Evolutionary conservation across 92 coral and sea anemone genomes (phyloP), one percentile per base, ranked within the genome.

Genomic region (Diadumene lineata): DNA sequence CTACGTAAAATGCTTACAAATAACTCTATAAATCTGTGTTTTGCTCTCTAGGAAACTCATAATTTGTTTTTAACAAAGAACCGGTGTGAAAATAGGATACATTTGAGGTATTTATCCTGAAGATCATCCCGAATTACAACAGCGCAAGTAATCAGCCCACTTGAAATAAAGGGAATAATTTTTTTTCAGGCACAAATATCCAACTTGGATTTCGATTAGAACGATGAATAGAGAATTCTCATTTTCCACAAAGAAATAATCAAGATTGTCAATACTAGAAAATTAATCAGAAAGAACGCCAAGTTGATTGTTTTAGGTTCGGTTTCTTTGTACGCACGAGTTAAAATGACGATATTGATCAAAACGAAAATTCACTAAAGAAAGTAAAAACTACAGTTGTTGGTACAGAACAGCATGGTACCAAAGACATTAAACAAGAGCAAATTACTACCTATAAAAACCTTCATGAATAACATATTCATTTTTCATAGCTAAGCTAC

Each of bases 31-130:
- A 62, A 62, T 62, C 68, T 62, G 1, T 31, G 68, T 62, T 62
- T 62, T 43, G 29, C 68, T 62, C 68, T 58, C 26, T 58, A 58
- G 64, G 31, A 58, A 58, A 22, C 22, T 30, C 6, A 13, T 62
- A 62, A 62, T 62, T 28, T 62, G 32, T 28, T 62, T 62, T 28
- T 62, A 62, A 62, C 31, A 62, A 62, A 62, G 68, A 62, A 62
- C 16, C 7, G 43, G 2, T 28, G 68, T 62, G 1, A 62, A 30
- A 15, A 62, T 28, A 62, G 68, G 28, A 30, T 30, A 29, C 68
- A 30, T 30, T 62, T 62, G 1, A 28, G 68, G 38, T 73, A 50
- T 89, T 82, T 71, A 75, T 68, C 11, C 23, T 22, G 79, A 74
- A 69, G 82, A 82, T 82, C 16, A 22, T 22, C 31, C 60, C 10